phyloP scores from a whole-genome alignment of 2,888 invertebrate genomes.

The Melieria crassipennis region DNA sequence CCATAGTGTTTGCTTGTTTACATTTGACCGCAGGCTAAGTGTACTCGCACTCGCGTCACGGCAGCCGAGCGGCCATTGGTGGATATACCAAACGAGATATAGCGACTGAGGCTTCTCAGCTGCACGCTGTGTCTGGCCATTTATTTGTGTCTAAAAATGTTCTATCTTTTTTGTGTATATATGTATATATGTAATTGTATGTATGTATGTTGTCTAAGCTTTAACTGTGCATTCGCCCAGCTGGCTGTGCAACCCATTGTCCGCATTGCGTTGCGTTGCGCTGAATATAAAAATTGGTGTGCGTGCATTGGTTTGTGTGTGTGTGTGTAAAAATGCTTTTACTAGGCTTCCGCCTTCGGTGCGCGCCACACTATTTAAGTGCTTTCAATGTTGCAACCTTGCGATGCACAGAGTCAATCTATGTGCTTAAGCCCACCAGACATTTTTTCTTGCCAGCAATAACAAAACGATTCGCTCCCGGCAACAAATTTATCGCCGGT shows the following conservation, averaged over 20 bases:
- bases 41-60: too few species aligned
- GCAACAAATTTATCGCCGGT: too few species aligned
- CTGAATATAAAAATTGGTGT: neutral
- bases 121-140: neutral
- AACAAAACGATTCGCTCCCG: too few species aligned
- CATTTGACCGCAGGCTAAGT: too few species aligned
- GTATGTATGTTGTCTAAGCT: neutral
- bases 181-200: slow-evolving; percentile 15
- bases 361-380: slow-evolving; percentile 28
- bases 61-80: too few species aligned
- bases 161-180: slow-evolving; percentile 1
- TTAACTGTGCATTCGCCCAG: too few species aligned
- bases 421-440: slow-evolving; percentile 46
- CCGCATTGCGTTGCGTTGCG: too few species aligned
- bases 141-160: neutral
- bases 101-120: neutral
- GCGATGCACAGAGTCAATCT: slow-evolving; percentile 22
- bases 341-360: slow-evolving; percentile 54
- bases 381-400: neutral
- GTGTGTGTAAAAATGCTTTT: slow-evolving; percentile 51
- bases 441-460: too few species aligned
- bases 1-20: too few species aligned
- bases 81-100: too few species aligned
- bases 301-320: neutral
- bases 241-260: too few species aligned